Evolutionary conservation across 2,888 invertebrate genomes (phyloP).

Genomic region (Melitaea athalia): DNA sequence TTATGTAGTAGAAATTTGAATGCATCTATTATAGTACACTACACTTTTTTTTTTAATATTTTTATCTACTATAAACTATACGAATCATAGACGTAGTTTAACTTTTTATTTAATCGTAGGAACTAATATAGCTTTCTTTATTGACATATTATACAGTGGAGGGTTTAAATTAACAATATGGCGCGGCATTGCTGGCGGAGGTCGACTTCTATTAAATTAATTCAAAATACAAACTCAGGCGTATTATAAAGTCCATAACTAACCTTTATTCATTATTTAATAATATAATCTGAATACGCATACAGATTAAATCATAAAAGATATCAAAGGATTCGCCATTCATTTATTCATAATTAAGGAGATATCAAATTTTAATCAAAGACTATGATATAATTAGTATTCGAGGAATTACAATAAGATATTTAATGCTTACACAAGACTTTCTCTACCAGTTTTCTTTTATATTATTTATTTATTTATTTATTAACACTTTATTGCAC

Average conservation of each 20-base stretch:
- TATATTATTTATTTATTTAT: too few relatives aligned
- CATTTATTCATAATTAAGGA: neutral
- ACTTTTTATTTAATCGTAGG: constrained; percentile 3
- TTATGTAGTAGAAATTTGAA: too few relatives aligned
- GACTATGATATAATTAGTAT: neutral
- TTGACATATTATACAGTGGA: constrained; percentile 49
- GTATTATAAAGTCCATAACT: constrained; percentile 21
- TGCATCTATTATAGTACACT: too few relatives aligned
- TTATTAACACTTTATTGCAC: too few relatives aligned
- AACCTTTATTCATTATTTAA: neutral
- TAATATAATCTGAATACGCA: neutral
- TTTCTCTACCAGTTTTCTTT: neutral
- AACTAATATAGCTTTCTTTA: constrained; percentile 25
- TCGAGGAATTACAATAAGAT: neutral
- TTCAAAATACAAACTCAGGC: constrained; percentile 14
- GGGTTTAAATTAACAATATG: constrained; percentile 58
- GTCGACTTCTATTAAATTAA: constrained; percentile 49
- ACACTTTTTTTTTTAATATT: too few relatives aligned
- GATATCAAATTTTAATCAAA: neutral
- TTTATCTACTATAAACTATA: neutral
- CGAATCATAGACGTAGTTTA: neutral
- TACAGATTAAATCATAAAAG: neutral
- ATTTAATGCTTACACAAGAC: neutral
- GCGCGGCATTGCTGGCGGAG: constrained; percentile 53
- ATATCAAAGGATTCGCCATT: neutral